These are phyloP conservation scores for Megaleporinus macrocephalus DNA, from an alignment of 2,113 vertebrate genomes.

Conservation along the genomic window DNA sequence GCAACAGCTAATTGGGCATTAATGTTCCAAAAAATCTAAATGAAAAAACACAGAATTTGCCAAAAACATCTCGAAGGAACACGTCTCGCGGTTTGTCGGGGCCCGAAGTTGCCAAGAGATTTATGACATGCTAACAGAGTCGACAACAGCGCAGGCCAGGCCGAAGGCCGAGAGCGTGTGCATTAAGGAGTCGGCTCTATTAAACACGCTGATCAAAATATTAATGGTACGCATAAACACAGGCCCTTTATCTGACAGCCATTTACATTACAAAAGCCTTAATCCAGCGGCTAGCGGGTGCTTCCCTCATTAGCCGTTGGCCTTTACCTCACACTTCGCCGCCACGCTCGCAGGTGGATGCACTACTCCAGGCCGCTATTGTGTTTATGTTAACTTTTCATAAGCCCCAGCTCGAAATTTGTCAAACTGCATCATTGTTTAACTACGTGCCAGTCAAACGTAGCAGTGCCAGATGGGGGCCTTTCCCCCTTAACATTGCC, in stretches of 20 bases:
- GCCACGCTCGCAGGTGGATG: conserved; percentile 87
- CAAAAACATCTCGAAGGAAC: conserved; percentile 75
- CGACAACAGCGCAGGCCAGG: conserved; percentile 76
- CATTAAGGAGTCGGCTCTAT: conserved; percentile 88
- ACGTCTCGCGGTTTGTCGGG: conserved; percentile 56
- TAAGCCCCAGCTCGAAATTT: conserved; percentile 91
- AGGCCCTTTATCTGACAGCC: conserved; percentile 83
- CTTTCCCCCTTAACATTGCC: conserved; percentile 82
- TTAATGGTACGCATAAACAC: conserved; percentile 86
- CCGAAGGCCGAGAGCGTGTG: conserved; percentile 80
- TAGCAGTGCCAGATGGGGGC: conserved; percentile 85
- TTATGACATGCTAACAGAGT: conserved; percentile 85
- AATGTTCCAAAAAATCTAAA: conserved; percentile 76
- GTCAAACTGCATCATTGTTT: conserved; percentile 97
- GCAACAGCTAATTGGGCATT: conserved; percentile 73
- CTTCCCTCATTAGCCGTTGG: conserved; percentile 84
- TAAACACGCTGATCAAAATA: conserved; percentile 90
- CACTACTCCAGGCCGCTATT: conserved; percentile 79
- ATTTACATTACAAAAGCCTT: conserved; percentile 86
- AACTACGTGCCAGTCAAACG: conserved; percentile 86
- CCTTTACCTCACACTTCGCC: conserved; percentile 87
- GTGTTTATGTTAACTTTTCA: conserved; percentile 93
- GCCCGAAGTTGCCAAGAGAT: conserved; percentile 72
- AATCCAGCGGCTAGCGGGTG: conserved; percentile 79
- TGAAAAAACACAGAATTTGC: conserved; percentile 74